Evolutionary conservation across 2,113 vertebrate genomes (phyloP).

Genomic region (Notothenia coriiceps): DNA sequence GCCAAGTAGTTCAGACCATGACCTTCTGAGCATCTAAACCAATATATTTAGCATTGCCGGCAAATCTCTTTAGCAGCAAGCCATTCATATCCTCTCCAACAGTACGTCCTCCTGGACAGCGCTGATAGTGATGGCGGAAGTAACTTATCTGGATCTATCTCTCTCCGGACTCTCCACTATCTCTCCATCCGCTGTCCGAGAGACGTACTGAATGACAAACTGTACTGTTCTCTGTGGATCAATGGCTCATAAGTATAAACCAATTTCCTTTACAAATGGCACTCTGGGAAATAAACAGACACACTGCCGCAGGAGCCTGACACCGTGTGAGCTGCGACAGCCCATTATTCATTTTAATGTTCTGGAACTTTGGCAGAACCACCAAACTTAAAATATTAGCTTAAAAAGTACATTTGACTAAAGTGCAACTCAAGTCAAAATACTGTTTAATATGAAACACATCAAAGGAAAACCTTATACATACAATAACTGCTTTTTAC

Average conservation of each 20-base stretch:
- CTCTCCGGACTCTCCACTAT: conserved; percentile 62
- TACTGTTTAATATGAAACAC: conserved; percentile 16
- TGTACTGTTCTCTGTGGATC: conserved; percentile 77
- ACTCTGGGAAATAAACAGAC: conserved; percentile 79
- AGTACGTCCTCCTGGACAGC: conserved; percentile 51
- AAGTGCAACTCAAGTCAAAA: conserved; percentile 32
- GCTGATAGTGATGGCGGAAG: conserved; percentile 56
- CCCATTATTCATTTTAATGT: conserved; percentile 71
- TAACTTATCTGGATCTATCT: conserved; percentile 69
- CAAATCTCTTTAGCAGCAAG: conserved; percentile 40
- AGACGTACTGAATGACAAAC: conserved; percentile 75
- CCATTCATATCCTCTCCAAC: conserved; percentile 59
- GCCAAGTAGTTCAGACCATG: conserved; percentile 4
- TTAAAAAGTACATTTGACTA: conserved; percentile 48
- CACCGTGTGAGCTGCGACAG: conserved; percentile 42
- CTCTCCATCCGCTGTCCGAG: conserved; percentile 66
- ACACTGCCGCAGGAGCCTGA: conserved; percentile 58
- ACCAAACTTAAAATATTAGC: conserved; percentile 48
- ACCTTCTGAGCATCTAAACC: conserved; percentile 31
- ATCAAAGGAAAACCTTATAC: conserved; percentile 8
- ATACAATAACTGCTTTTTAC: background rate
- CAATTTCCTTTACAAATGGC: conserved; percentile 82
- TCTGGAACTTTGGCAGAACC: conserved; percentile 55
- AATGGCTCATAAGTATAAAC: conserved; percentile 84
- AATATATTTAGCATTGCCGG: conserved; percentile 28